Evolutionary conservation across 2,888 invertebrate species (phyloP).

Genomic region (Aphelenchoides bicaudatus): DNA sequence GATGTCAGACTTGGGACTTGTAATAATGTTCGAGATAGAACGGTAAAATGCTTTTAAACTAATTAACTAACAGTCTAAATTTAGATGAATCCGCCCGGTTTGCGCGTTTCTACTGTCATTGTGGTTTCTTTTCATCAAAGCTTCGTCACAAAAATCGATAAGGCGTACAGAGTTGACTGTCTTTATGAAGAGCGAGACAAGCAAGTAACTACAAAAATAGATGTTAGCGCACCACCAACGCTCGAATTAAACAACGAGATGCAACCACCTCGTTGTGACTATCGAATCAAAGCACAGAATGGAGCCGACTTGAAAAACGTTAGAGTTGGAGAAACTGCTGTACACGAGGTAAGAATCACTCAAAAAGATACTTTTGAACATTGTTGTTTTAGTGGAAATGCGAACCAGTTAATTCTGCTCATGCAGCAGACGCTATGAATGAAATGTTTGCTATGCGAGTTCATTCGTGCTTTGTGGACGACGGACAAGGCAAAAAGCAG

Average conservation of each 20-base stretch:
- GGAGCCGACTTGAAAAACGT: constrained; percentile 22
- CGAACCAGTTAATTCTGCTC: constrained; percentile 19
- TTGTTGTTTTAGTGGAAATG: no score
- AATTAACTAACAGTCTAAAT: not conserved
- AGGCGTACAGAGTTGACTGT: constrained; percentile 57
- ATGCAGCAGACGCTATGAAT: constrained; percentile 11
- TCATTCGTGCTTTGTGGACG: constrained; percentile 54
- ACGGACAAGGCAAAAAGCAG: constrained; percentile 48
- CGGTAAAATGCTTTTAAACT: constrained; percentile 32
- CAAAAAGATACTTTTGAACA: no score
- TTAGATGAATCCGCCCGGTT: constrained; percentile 51
- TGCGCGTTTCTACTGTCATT: constrained; percentile 54
- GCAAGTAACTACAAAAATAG: constrained; percentile 2
- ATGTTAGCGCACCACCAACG: constrained; percentile 33
- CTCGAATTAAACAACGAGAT: constrained; percentile 27
- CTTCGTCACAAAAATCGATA: constrained; percentile 59
- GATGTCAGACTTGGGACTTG: constrained; percentile 51
- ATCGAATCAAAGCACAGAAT: constrained; percentile 27
- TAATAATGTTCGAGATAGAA: constrained; percentile 53
- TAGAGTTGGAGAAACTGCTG: constrained; percentile 43
- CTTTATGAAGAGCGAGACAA: constrained; percentile 36
- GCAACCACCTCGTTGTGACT: constrained; percentile 43
- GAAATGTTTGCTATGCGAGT: constrained; percentile 41
- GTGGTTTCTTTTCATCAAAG: constrained; percentile 58
- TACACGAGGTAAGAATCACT: no score